A percentile compares a stretch with the other conserved stretches of the same genome.
Evolutionary conservation across 2,888 invertebrate species (phyloP).

Genomic region (Pedicia rivosa): DNA sequence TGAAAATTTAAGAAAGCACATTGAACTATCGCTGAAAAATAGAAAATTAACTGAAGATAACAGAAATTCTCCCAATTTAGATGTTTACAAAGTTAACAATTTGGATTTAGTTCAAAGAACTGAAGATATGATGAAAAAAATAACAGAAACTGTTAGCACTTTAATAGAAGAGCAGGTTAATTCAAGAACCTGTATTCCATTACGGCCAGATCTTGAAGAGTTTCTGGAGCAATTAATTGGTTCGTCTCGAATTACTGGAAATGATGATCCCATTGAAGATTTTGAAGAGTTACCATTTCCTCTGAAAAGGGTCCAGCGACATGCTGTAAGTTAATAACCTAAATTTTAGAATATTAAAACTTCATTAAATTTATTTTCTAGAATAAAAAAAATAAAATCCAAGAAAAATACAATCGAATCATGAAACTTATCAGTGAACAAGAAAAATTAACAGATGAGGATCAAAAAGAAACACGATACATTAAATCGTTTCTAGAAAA

Average conservation of each 20-base stretch:
- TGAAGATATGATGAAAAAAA: slow-evolving; percentile 20
- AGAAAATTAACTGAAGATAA: slow-evolving; percentile 6
- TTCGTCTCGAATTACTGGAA: not conserved
- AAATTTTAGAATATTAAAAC: no score
- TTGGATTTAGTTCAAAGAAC: slow-evolving; percentile 15
- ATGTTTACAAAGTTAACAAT: slow-evolving; percentile 8
- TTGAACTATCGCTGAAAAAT: slow-evolving; percentile 17
- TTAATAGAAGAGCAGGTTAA: slow-evolving; percentile 25
- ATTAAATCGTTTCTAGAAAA: slow-evolving; percentile 19
- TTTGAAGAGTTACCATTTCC: not conserved
- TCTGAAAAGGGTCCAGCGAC: no score
- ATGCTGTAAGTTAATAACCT: no score
- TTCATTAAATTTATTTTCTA: not conserved
- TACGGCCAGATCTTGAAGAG: slow-evolving; percentile 20
- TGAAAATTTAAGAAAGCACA: slow-evolving; percentile 16
- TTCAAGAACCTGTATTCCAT: slow-evolving; percentile 20
- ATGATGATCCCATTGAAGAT: not conserved
- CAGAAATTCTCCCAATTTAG: not conserved
- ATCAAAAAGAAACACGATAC: slow-evolving; percentile 17
- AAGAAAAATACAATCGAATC: slow-evolving; percentile 20
- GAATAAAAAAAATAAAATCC: slow-evolving; percentile 11
- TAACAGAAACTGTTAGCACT: slow-evolving; percentile 21
- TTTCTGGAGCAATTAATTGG: slow-evolving; percentile 23
- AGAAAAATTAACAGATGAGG: slow-evolving; percentile 19
- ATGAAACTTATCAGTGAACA: slow-evolving; percentile 24